Percentiles rank a stretch among this genome's conserved stretches.
Conservation (phyloP, 1,140 invertebrate genomes). For the Drosophila busckii region DNA sequence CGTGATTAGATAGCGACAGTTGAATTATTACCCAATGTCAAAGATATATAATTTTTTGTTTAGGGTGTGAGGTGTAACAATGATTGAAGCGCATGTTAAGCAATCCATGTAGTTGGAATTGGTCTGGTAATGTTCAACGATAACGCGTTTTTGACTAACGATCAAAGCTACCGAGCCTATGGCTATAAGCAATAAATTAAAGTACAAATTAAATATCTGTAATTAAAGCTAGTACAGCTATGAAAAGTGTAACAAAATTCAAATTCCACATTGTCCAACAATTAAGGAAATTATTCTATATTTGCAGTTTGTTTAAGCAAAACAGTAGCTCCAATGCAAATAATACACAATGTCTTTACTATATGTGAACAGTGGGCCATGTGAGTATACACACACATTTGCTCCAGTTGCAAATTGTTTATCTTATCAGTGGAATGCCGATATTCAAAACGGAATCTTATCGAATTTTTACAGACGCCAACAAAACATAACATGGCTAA, state of each 20-base stretch:
- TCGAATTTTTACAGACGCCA: conserved; percentile 33
- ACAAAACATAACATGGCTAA: conserved; percentile 43
- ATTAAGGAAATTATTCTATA: conserved; percentile 7
- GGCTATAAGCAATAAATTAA: too few relatives aligned
- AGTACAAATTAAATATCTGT: too few relatives aligned
- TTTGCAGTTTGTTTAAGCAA: too few relatives aligned
- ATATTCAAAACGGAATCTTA: conserved; percentile 51
- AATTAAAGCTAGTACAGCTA: too few relatives aligned
- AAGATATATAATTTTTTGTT: background rate
- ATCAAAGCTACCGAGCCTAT: too few relatives aligned
- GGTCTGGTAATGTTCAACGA: too few relatives aligned
- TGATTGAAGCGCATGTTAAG: conserved; percentile 1
- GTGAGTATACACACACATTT: conserved; percentile 26
- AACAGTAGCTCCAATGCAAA: too few relatives aligned
- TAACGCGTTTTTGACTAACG: too few relatives aligned
- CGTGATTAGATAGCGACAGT: conserved; percentile 17
- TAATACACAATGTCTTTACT: too few relatives aligned
- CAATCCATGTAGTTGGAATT: conserved; percentile 13
- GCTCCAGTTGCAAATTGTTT: conserved; percentile 24
- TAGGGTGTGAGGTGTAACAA: conserved; percentile 6
- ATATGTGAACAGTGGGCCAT: conserved; percentile 40
- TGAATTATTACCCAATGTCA: conserved; percentile 16
- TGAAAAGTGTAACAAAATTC: too few relatives aligned
- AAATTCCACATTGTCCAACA: conserved; percentile 3
- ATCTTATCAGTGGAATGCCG: conserved; percentile 61